Evolutionary conservation across 2,888 invertebrate species (phyloP).

Genomic region (Rhagonycha fulva): DNA sequence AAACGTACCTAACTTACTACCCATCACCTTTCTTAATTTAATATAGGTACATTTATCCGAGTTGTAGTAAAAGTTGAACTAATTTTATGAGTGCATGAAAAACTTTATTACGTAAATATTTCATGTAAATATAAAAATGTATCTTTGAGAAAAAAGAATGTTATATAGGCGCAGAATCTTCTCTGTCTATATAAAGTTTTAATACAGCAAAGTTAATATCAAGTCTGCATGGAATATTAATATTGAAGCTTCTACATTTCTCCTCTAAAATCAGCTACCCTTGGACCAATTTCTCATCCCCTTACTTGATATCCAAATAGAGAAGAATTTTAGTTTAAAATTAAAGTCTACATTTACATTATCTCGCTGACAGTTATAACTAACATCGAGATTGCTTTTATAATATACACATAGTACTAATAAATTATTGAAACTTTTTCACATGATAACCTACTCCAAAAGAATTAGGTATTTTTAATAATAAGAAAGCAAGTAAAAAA

Average conservation of each 20-base stretch:
- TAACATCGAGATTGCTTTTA: background rate
- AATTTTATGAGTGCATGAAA: background rate
- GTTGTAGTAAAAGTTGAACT: background rate
- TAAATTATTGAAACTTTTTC: background rate
- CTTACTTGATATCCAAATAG: constrained; percentile 18
- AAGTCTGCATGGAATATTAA: constrained; percentile 41
- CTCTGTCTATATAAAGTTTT: constrained; percentile 40
- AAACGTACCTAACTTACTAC: too few species aligned
- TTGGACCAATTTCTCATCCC: constrained; percentile 32
- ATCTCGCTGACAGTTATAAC: constrained; percentile 4
- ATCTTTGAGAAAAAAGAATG: constrained; percentile 28
- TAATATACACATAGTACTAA: background rate
- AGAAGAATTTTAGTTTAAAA: constrained; percentile 27
- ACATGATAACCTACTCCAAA: background rate
- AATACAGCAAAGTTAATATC: constrained; percentile 43
- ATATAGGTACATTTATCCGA: background rate
- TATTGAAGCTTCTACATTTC: constrained; percentile 39
- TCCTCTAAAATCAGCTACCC: constrained; percentile 32
- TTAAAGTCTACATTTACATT: constrained; percentile 24
- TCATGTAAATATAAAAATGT: constrained; percentile 28
- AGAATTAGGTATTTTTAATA: background rate
- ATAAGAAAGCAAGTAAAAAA: too few species aligned
- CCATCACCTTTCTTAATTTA: background rate
- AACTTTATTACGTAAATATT: constrained; percentile 28
- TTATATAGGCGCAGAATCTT: constrained; percentile 30